phyloP scores from a whole-genome alignment of 1,140 invertebrate genomes.

The Homarus americanus region DNA sequence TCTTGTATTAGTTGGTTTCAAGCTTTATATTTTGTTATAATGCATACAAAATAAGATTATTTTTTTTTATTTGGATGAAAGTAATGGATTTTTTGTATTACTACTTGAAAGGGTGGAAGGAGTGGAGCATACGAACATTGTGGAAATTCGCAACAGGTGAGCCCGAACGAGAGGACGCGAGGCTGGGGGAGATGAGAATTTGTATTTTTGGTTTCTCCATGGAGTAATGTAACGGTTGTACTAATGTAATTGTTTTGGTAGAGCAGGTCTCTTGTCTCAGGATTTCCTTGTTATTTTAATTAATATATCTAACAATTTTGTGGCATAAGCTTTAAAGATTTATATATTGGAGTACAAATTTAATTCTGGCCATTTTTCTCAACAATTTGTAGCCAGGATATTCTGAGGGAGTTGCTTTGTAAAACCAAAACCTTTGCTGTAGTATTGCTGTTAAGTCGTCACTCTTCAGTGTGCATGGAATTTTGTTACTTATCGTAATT shows the following conservation, averaged over 20 bases:
- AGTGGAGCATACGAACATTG: slow-evolving; percentile 67
- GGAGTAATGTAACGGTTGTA: slow-evolving; percentile 51
- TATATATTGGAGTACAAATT: background rate
- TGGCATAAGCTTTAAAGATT: background rate
- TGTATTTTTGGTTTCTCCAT: slow-evolving; percentile 37
- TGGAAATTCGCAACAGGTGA: slow-evolving; percentile 68
- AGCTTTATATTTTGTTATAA: slow-evolving; percentile 63
- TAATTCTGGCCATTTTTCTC: background rate
- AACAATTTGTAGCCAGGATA: slow-evolving; percentile 27
- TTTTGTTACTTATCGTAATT: slow-evolving; percentile 48
- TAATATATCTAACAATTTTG: slow-evolving; percentile 19
- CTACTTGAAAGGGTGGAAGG: slow-evolving; percentile 68
- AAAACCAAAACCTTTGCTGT: slow-evolving; percentile 48
- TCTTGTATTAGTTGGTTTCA: slow-evolving; percentile 70
- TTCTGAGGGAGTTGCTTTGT: slow-evolving; percentile 29
- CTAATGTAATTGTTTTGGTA: slow-evolving; percentile 47
- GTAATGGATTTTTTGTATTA: slow-evolving; percentile 59
- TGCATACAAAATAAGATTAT: slow-evolving; percentile 25
- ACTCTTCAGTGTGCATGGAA: slow-evolving; percentile 64
- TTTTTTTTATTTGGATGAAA: slow-evolving; percentile 41
- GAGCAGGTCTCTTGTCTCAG: slow-evolving; percentile 42
- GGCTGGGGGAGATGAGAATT: slow-evolving; percentile 60
- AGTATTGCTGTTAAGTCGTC: slow-evolving; percentile 37
- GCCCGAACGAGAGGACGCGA: slow-evolving; percentile 69
- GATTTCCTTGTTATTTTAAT: slow-evolving; percentile 43